Percentiles rank a stretch among this genome's conserved stretches.
Conservation (phyloP, 2,113 vertebrate species). For the Sisor rabdophorus region DNA sequence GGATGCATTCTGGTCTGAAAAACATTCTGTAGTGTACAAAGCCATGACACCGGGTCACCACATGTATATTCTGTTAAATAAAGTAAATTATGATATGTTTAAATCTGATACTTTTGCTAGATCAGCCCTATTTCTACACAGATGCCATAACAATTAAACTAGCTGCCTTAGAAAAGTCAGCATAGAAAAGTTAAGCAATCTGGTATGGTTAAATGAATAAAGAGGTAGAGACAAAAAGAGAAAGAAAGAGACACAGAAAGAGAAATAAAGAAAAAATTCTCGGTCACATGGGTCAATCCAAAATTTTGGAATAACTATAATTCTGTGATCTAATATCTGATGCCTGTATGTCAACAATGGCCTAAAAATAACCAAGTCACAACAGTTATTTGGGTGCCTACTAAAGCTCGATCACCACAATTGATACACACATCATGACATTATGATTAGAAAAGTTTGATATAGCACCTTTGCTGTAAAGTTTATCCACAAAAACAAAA, state of each 20-base stretch:
- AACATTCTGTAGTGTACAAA: not conserved
- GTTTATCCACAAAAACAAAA: not conserved
- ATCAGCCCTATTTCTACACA: not conserved
- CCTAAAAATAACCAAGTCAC: constrained; percentile 36
- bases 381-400: not conserved
- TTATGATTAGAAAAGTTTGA: not conserved
- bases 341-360: constrained; percentile 55
- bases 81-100: not conserved
- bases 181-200: not conserved
- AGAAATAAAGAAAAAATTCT: not conserved
- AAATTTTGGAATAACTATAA: too few relatives aligned
- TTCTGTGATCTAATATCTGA: constrained; percentile 65
- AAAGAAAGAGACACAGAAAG: not conserved
- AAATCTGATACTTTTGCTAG: not conserved
- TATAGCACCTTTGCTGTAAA: not conserved
- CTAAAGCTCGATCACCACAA: not conserved
- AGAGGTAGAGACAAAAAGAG: not conserved
- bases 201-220: not conserved
- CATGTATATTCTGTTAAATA: not conserved
- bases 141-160: not conserved
- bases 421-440: not conserved
- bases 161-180: not conserved
- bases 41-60: not conserved
- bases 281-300: not conserved
- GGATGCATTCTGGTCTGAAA: not conserved